Evolutionary conservation across 2,113 vertebrate species (phyloP).

Genomic region (Limanda limanda): DNA sequence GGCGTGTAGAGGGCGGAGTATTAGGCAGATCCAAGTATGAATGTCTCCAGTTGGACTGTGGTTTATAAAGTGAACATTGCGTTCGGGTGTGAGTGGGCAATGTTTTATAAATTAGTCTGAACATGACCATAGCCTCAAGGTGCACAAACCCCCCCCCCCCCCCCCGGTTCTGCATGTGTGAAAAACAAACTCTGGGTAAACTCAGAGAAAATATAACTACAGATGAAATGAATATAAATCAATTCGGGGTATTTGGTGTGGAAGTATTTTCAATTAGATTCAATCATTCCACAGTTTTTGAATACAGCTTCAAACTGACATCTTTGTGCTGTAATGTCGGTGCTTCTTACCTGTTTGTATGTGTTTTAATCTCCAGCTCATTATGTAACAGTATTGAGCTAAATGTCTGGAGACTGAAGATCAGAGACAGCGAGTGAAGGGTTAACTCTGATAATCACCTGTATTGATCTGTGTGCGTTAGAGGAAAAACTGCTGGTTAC

Average conservation of each 20-base stretch:
- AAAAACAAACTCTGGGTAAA: too few relatives aligned
- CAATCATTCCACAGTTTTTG: slow-evolving; percentile 3
- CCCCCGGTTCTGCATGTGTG: too few relatives aligned
- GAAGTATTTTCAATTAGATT: slow-evolving; percentile 29
- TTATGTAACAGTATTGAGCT: slow-evolving; percentile 52
- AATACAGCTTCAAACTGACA: neutral
- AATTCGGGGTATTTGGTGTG: neutral
- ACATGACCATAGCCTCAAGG: too few relatives aligned
- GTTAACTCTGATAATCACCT: slow-evolving; percentile 78
- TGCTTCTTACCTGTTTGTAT: neutral
- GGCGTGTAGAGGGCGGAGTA: too few relatives aligned
- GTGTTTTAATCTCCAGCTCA: slow-evolving; percentile 49
- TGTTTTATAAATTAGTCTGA: too few relatives aligned
- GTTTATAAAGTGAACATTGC: too few relatives aligned
- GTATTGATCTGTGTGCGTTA: slow-evolving; percentile 75
- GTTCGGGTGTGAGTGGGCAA: too few relatives aligned
- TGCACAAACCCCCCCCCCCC: too few relatives aligned
- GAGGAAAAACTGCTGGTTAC: slow-evolving; percentile 64
- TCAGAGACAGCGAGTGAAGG: slow-evolving; percentile 60
- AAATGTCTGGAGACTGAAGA: slow-evolving; percentile 47
- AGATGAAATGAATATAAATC: slow-evolving; percentile 34
- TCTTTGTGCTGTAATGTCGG: neutral
- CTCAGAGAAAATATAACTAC: slow-evolving; percentile 7
- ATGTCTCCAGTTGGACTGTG: too few relatives aligned
- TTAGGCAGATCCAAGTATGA: too few relatives aligned